phyloP scores from a whole-genome alignment of 2,113 vertebrate species.

The Megaleporinus macrocephalus region DNA sequence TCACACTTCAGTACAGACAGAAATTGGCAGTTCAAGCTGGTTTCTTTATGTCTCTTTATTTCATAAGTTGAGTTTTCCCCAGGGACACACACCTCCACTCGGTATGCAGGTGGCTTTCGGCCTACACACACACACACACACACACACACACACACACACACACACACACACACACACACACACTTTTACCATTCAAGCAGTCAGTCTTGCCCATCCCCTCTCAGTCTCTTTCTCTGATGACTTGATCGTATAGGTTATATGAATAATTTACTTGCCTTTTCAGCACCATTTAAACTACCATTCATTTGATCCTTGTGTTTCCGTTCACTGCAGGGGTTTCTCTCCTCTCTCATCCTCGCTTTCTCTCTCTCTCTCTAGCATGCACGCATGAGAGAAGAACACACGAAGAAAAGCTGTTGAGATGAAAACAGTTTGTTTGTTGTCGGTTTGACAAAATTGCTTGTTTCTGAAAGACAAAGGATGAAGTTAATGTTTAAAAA shows the following conservation, averaged over 20 bases:
- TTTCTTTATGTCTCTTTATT: slow-evolving; percentile 3
- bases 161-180: slow-evolving; percentile 21
- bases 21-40: neutral
- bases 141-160: slow-evolving; percentile 26
- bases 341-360: neutral
- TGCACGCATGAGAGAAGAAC: neutral
- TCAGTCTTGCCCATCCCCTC: slow-evolving; percentile 2
- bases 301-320: slow-evolving; percentile 32
- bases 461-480: neutral
- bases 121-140: slow-evolving; percentile 22
- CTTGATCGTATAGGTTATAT: slow-evolving; percentile 35
- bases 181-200: neutral
- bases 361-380: neutral
- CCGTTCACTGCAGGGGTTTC: neutral
- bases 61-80: slow-evolving; percentile 6
- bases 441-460: neutral
- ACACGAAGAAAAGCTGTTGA: neutral
- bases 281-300: slow-evolving; percentile 32
- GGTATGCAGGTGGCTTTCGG: neutral
- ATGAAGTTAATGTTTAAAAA: neutral
- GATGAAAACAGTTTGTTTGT: neutral
- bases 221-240: slow-evolving; percentile 14
- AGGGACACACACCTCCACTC: neutral
- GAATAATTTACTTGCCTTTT: slow-evolving; percentile 42
- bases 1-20: neutral